Evolutionary conservation across 2,797 vertebrate genomes (phyloP), one percentile per base, ranked within the genome.

Genomic region (Steatocranus sp.): DNA sequence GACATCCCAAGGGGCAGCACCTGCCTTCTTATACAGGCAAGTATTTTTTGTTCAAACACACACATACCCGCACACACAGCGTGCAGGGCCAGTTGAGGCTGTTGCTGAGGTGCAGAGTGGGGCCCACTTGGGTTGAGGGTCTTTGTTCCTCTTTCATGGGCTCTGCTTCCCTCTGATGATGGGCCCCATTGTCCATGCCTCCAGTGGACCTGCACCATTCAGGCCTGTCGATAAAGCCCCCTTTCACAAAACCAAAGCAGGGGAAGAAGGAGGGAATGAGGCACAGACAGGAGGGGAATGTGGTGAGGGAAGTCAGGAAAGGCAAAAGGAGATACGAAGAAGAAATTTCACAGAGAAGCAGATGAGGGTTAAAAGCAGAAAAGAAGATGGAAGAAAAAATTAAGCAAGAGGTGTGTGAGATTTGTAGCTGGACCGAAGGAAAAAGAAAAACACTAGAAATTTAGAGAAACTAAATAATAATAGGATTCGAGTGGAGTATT

Each of bases 81-180:
- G 46, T 89, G 86, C 23, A 83, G 75, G 82, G 83, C 88, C 91
- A 86, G 86, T 75, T 75, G 88, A 92, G 86, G 86, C 88, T 83
- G 87, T 79, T 82, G 86, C 86, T 85, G 90, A 93, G 93, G 93
- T 92, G 83, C 88, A 89, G 89, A 94, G 85, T 70, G 87, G 94
- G 94, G 92, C 94, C 94, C 93, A 92, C 87, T 91, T 70, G 80
- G 90, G 90, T 90, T 83, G 58, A 84, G 81, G 84, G 79, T 82
- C 90, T 95, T 96, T 95, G 94, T 96, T 93, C 91, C 84, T 89
- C 88, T 91, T 95, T 94, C 94, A 93, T 77, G 92, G 93, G 88
- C 87, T 93, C 93, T 90, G 94, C 93, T 91, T 94, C 90, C 91
- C 91, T 95, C 93, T 94, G 93, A 94, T 95, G 94, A 95, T 94